Base-by-base conservation (phyloP, 2,113 vertebrate species). In the Crotalus helleri region DNA sequence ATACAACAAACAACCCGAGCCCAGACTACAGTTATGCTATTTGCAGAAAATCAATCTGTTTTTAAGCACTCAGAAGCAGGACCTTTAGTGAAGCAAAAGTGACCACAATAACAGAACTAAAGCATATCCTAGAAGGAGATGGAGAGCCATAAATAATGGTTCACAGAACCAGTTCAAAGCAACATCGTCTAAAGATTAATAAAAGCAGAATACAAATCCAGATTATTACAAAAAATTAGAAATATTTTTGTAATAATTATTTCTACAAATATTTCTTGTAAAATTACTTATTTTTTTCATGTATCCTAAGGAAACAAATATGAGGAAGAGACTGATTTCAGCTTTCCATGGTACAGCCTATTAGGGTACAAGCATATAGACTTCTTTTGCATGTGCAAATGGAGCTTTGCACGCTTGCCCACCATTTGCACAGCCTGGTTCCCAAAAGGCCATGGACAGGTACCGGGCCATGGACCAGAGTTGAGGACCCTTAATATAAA, bases 1-100 rank as follows among this genome's bases (percentile, higher is more conserved):
- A 92, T 93, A 39, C 44, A 58, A 57, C 0, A 1, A 10, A 92
- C 94, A 97, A 97, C 49, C 61, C 10, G 85, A 97, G 95, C 1
- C 0, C 69, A 94, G 92, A 26, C 85, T 96, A 85, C 64, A 93
- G 90, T 59, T 59, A 81, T n/a, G 87, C 81, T 1, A 0, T 85
- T 54, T 9, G 88, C 4, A 93, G 91, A 95, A 49, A 55, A 74
- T 93, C 7, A 26, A 89, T 93, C 55, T 85, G 39, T 74, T 93
- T 92, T 93, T 24, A 12, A 92, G 51, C 10, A 19, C 94, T 17
- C 7, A 53, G 15, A 81, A 54, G 15, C 21, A 93, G 58, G 44
- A 39, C 8, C 23, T 90, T 58, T 81, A 61, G 44, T 61, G 85
- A 69, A 90, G 51, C 9, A 15, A n/a, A 93, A 54, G 74, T 46